A percentile compares a stretch with the other conserved stretches of the same genome.
Evolutionary conservation across 2,797 vertebrate genomes (phyloP).

Genomic region (Podargus strigoides): DNA sequence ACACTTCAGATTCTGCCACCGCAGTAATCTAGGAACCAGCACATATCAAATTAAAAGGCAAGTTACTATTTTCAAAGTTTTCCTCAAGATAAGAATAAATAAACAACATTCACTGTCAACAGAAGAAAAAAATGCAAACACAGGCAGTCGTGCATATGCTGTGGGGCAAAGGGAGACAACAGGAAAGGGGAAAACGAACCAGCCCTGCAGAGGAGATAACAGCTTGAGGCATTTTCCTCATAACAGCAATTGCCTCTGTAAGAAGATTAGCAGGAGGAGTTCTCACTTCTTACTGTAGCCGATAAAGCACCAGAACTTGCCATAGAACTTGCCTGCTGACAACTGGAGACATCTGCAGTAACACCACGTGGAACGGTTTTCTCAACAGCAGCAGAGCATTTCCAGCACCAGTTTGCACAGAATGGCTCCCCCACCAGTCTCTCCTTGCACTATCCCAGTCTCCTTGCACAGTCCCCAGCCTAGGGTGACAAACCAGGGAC

Average conservation of each 20-base stretch:
- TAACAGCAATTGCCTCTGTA: not conserved
- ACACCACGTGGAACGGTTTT: fast-evolving
- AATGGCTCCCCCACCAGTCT: not conserved
- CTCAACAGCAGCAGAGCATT: not conserved
- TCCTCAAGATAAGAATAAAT: not conserved
- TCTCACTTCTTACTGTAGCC: not conserved
- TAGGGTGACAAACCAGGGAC: fast-evolving
- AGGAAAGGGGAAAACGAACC: not conserved
- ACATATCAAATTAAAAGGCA: not conserved
- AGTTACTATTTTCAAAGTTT: not conserved
- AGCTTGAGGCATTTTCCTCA: not conserved
- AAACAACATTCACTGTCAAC: not conserved
- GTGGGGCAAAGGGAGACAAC: not conserved
- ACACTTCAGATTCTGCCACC: not conserved
- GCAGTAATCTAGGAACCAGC: not conserved
- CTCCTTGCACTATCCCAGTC: not conserved
- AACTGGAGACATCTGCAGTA: not conserved
- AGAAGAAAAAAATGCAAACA: not conserved
- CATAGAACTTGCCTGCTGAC: not conserved
- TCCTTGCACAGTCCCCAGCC: fast-evolving
- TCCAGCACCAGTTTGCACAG: not conserved
- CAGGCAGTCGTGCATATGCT: not conserved
- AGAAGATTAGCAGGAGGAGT: not conserved
- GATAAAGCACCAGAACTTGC: not conserved
- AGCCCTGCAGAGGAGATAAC: not conserved